Evolutionary conservation across 2,888 invertebrate genomes (phyloP), one percentile per base, ranked within the genome.

Genomic region (Ophion obscuratus): DNA sequence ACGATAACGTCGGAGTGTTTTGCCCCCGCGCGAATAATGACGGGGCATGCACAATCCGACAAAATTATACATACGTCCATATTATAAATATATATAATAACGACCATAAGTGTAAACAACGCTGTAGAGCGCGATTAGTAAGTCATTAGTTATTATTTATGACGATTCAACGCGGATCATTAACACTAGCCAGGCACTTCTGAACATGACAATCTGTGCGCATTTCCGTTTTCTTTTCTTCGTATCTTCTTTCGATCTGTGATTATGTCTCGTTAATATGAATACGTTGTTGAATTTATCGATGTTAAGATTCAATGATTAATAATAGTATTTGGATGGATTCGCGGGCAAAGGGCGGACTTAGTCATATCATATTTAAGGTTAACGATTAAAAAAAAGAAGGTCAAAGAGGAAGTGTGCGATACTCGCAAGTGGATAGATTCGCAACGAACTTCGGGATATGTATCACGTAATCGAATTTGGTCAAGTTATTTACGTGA

Each of bases 331-430:
- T 82, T 85, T 82, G 66, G 67, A 76, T 68, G 73, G 76, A 83
- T 70, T 90, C 88, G 85, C 88, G 91, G 91, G 91, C 89, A 88
- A 91, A 91, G 93, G 93, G 92, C 93, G 93, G 93, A 93, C 91
- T 92, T 93, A 93, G 92, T 93, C 93, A 93, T 93, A 92, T 92
- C 91, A 93, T 93, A 93, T 90, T 84, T 92, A 92, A 90, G 88
- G 89, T 88, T 84, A 88, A 87, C 77, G 84, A 83, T 87, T 61
- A 86, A 84, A 81, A 78, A 87, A 78, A 79, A 85, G 71, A 57
- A 83, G 62, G 61, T 71, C 73, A 83, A 86, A 80, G 75, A 85
- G 71, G 36, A 82, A 67, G 61, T 71, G 62, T 78, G 62, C 53
- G 78, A 73, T 70, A 59, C 83, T 79, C 76, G 83, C 73, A 79